Conservation (phyloP, 2,113 vertebrate species). For the Mionectes macconnelli region DNA sequence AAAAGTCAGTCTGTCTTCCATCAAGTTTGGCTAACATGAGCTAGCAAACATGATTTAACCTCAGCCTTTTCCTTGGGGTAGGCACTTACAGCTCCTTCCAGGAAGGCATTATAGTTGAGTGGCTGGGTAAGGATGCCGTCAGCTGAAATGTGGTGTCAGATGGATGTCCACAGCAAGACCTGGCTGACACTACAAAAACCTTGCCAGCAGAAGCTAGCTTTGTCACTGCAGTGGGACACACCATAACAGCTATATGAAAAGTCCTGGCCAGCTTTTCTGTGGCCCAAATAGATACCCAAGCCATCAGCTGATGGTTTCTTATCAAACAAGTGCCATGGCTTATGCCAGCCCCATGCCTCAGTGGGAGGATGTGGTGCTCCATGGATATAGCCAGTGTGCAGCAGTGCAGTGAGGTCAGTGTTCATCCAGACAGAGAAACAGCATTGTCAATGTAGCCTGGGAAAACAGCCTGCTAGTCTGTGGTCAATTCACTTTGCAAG, state of each 20-base stretch:
- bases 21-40: neutral
- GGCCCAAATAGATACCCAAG: neutral
- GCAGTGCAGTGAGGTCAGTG: neutral
- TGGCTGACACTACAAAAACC: neutral
- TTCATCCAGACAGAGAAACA: neutral
- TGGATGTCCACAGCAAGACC: neutral
- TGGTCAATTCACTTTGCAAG: neutral
- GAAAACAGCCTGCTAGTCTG: neutral
- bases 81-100: neutral
- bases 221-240: neutral
- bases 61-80: neutral
- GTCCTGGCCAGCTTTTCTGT: neutral
- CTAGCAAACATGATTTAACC: slow-evolving; percentile 8
- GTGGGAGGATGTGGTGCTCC: neutral
- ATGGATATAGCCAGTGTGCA: accelerated
- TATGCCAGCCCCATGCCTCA: neutral
- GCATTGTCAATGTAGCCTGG: accelerated
- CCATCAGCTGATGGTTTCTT: neutral
- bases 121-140: neutral
- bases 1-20: neutral
- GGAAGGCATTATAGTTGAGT: neutral
- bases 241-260: neutral
- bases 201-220: neutral
- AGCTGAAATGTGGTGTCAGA: neutral
- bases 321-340: neutral